Base-by-base conservation (phyloP, 2,797 vertebrate species). In the Tolypeutes matacus region DNA sequence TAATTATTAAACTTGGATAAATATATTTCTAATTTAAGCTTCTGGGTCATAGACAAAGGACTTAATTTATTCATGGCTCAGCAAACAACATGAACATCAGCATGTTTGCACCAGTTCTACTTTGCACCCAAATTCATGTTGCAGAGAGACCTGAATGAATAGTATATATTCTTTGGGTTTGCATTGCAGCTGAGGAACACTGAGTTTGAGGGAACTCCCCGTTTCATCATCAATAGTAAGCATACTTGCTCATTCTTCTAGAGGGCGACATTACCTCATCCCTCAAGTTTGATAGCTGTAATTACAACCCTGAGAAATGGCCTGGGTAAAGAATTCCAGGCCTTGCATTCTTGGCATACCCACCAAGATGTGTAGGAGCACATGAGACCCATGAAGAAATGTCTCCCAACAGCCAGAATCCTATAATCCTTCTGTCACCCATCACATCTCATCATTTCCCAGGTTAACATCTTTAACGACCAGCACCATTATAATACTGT, bases 1-100 rank as follows among this genome's bases (percentile, higher is more conserved):
- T 65, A 70, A 17, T 83, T 94, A 76, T 78, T 86, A 89, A 92
- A 80, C 4, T 46, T 82, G 23, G 49, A 85, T 88, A 85, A 95
- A 64, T 91, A 15, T 29, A 65, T 86, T 86, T 91, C 36, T 46
- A 46, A 46, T 46, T 46, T 53, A 36, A 11, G 10, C 18, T 86
- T 14, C 11, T 42, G 56, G 29, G 10, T 23, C 76, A 92, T n/a
- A 64, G 65, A 75, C 31, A 36, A 56, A 85, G 42, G 27, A 83
- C 82, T 88, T 76, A 46, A 31, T 62, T 62, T 64, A 70, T 88
- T 83, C 18, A 82, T 2, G 78, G 64, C 53, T 36, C 1, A 91
- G 76, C 64, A 84, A 91, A 7, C 58, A 67, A 17, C 12, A 20
- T 82, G n/a, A 64, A 4, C 13, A 46, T 88, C 25, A 75, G 10